Conservation (phyloP, 2,113 vertebrate genomes). For the Peucedramus taeniatus region DNA sequence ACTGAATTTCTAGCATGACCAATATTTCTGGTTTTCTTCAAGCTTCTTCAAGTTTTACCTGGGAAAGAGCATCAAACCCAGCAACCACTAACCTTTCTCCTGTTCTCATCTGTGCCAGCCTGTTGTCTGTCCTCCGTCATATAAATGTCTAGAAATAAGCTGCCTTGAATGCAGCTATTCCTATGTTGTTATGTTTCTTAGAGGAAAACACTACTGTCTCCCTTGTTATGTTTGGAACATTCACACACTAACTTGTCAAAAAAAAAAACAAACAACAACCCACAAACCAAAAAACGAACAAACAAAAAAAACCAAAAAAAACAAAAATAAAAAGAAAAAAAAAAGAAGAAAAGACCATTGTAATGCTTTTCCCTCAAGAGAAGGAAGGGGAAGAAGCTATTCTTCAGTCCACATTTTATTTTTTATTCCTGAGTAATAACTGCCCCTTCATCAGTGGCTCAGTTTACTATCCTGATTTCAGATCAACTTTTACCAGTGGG, state of each 20-base stretch:
- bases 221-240: neutral
- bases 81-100: neutral
- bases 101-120: neutral
- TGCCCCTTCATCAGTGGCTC: neutral
- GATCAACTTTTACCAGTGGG: constrained; percentile 40
- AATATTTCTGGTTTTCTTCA: neutral
- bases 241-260: neutral
- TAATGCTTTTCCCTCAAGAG: neutral
- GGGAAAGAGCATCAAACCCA: neutral
- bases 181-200: neutral
- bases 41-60: constrained; percentile 11
- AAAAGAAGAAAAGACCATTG: neutral
- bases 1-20: neutral
- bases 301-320: neutral
- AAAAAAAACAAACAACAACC: neutral
- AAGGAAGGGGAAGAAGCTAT: neutral
- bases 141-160: neutral
- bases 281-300: neutral
- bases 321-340: neutral
- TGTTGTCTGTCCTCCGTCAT: neutral
- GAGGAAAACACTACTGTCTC: neutral
- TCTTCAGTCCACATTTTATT: neutral
- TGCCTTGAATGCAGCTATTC: neutral
- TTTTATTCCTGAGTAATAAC: neutral
- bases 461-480: neutral